Conservation (phyloP, 2,113 vertebrate genomes). For the Raphicerus campestris region DNA sequence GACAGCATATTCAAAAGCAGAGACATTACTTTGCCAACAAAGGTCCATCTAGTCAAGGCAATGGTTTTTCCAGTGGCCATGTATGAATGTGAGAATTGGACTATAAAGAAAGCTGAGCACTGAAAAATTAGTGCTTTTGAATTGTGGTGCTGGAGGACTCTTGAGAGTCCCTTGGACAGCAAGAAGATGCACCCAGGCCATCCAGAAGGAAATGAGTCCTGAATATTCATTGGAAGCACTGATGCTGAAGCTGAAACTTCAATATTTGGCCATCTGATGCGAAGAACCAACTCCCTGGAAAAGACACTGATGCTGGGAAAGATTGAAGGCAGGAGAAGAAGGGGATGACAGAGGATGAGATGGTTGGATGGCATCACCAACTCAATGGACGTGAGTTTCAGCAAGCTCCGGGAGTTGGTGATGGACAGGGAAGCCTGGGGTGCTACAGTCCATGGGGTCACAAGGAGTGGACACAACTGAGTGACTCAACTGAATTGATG, state of each 20-base stretch:
- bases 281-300: background rate
- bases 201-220: background rate
- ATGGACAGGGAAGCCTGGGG: background rate
- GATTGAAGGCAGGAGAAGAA: background rate
- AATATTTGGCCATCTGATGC: accelerated
- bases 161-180: background rate
- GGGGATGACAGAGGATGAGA: background rate
- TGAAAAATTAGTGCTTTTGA: background rate
- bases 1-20: background rate
- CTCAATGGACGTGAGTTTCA: background rate
- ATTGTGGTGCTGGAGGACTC: background rate
- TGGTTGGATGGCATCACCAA: background rate
- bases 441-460: background rate
- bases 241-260: background rate
- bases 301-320: background rate
- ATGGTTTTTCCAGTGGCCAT: background rate
- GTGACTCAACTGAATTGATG: background rate
- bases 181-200: background rate
- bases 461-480: background rate
- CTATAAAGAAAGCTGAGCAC: background rate
- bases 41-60: background rate
- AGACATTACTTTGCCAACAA: background rate
- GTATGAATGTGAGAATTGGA: background rate
- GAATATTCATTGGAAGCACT: background rate
- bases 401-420: background rate